Evolutionary conservation across 2,888 invertebrate species (phyloP), one percentile per base, ranked within the genome.

Genomic region (Vannuccia rotundouncinata): DNA sequence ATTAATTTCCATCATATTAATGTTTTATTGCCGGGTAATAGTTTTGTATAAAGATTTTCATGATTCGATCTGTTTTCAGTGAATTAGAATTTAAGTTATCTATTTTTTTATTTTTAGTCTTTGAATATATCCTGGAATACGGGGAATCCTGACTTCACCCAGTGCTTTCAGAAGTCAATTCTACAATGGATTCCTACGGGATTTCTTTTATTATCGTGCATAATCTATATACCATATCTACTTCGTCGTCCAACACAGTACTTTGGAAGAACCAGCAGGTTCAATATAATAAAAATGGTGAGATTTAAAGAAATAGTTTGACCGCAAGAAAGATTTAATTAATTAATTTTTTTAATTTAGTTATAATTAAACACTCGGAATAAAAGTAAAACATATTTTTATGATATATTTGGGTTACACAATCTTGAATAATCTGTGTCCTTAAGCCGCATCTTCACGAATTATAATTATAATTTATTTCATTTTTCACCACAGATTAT

Each of bases 81-180:
- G 45, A 17, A 45, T 13, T 45, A 45, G 17, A 45, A 45, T 45
- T n/a, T n/a, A n/a, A n/a, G n/a, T n/a, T n/a, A n/a, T n/a, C 66
- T 66, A 22, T 66, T 66, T 5, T 66, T 13, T 74, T 25, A 59
- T 2, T 90, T 91, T 83, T 90, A 96, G 96, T 92, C 95, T 89
- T 86, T 89, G 83, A 90, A 91, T 83, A 85, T 92, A 84, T 91
- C 94, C 80, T 95, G 95, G 95, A 84, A 86, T 80, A 85, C 86
- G 25, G 90, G 91, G 2, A 90, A 92, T 87, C 97, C 95, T 73
- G 93, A 94, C 86, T 90, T 95, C 82, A 93, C 95, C 82, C 90
- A 90, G 86, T 95, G 95, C 88, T 95, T 95, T 87, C 92, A 95
- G 88, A 92, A 92, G 87, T 95, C 95, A 0, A 92, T 93, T 0